Evolutionary conservation across 2,113 vertebrate genomes (phyloP).

Genomic region (Lophochroa leadbeateri): DNA sequence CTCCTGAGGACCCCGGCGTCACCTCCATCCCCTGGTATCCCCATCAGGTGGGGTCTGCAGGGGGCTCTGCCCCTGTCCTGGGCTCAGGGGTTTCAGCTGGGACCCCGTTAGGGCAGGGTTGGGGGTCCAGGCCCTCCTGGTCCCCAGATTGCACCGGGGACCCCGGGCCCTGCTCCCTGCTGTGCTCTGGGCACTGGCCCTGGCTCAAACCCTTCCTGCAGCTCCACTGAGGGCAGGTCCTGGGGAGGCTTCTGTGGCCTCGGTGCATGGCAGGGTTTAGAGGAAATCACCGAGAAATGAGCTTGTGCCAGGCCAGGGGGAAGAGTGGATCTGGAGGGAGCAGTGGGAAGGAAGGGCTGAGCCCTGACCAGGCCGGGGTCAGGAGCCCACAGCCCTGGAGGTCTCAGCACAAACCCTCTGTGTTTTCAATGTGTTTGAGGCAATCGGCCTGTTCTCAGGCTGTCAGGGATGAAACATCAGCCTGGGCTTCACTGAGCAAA

Average conservation of each 20-base stretch:
- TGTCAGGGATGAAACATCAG: rapidly evolving
- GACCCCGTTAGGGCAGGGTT: neutral
- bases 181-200: rapidly evolving
- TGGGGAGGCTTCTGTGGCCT: rapidly evolving
- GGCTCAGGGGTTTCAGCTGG: neutral
- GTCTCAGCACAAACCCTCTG: neutral
- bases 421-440: neutral
- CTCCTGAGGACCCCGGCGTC: neutral
- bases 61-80: neutral
- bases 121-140: neutral
- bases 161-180: neutral
- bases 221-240: neutral
- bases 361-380: rapidly evolving
- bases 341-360: neutral
- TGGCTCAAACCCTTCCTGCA: neutral
- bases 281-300: neutral
- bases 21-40: neutral
- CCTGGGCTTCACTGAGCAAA: neutral
- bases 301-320: neutral
- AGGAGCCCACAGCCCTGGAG: rapidly evolving
- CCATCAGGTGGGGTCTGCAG: rapidly evolving
- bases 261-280: neutral
- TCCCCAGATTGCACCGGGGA: rapidly evolving
- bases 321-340: no score
- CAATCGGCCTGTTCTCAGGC: neutral